Percentiles rank a stretch among this genome's conserved stretches.
Evolutionary conservation across 2,797 vertebrate genomes (phyloP).

Genomic region (Pseudochirops cupreus): DNA sequence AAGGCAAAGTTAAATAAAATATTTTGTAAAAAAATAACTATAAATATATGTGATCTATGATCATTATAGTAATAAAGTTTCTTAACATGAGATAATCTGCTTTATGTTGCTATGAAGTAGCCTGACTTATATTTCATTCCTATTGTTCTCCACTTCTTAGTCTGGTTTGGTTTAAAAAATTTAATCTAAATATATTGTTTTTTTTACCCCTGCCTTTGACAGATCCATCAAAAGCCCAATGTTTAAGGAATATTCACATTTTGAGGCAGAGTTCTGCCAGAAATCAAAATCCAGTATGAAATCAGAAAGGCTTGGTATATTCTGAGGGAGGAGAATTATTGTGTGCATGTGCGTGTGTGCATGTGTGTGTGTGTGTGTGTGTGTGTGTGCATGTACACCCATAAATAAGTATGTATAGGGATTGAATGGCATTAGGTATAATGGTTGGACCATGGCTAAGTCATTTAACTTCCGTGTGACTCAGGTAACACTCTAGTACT

Average conservation of each 20-base stretch:
- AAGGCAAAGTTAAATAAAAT: conserved; percentile 1
- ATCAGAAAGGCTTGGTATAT: conserved; percentile 37
- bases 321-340: neutral
- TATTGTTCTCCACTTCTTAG: neutral
- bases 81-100: neutral
- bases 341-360: neutral
- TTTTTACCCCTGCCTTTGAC: neutral
- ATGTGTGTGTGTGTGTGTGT: neutral
- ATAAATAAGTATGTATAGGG: neutral
- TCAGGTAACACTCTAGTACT: neutral
- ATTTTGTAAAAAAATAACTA: neutral
- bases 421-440: neutral
- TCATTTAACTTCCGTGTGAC: neutral
- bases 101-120: neutral
- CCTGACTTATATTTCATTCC: neutral
- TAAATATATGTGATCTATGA: conserved; percentile 11
- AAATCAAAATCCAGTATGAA: conserved; percentile 34
- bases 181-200: neutral
- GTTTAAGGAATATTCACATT: conserved; percentile 31
- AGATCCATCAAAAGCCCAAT: neutral
- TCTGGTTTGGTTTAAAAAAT: neutral
- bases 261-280: conserved; percentile 34
- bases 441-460: neutral
- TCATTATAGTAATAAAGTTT: neutral
- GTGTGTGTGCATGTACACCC: neutral